These are phyloP conservation scores for Oryctolagus cuniculus DNA, from an alignment of 2,113 vertebrate genomes.

Conservation along the genomic window DNA sequence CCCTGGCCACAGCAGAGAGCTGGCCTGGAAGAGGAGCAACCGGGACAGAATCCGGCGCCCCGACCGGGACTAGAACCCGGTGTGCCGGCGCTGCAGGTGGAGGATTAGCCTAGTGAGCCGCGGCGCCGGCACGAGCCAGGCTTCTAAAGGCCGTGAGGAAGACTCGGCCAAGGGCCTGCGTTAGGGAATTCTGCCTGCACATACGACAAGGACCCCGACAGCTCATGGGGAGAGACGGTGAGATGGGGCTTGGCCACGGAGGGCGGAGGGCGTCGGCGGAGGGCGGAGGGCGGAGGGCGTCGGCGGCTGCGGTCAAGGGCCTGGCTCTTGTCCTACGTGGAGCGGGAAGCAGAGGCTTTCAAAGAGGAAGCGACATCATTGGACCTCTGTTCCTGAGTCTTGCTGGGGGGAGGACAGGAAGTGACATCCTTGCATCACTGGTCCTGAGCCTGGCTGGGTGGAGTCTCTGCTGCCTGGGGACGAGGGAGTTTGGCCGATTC, in stretches of 20 bases:
- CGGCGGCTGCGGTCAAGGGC: not conserved
- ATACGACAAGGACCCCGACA: rapidly evolving
- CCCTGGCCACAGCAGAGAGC: too few relatives aligned
- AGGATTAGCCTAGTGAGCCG: too few relatives aligned
- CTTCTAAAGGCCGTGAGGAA: not conserved
- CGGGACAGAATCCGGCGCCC: too few relatives aligned
- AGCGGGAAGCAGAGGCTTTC: conserved; percentile 30
- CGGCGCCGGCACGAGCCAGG: too few relatives aligned
- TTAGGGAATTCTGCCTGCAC: rapidly evolving
- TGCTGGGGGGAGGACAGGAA: not conserved
- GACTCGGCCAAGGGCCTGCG: not conserved
- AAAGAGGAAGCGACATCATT: conserved; percentile 44
- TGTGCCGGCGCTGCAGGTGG: too few relatives aligned
- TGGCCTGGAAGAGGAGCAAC: too few relatives aligned
- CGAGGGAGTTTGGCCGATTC: not conserved
- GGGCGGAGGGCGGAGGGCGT: too few relatives aligned
- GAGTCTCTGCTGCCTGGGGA: too few relatives aligned
- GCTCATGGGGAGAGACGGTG: not conserved
- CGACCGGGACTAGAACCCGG: too few relatives aligned
- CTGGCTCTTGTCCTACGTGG: conserved; percentile 29
- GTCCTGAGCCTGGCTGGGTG: too few relatives aligned
- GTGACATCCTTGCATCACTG: not conserved
- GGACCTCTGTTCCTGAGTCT: not conserved
- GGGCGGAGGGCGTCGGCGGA: too few relatives aligned
- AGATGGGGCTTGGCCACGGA: rapidly evolving